phyloP scores from a whole-genome alignment of 1,140 invertebrate species.

The Eurosta solidaginis region DNA sequence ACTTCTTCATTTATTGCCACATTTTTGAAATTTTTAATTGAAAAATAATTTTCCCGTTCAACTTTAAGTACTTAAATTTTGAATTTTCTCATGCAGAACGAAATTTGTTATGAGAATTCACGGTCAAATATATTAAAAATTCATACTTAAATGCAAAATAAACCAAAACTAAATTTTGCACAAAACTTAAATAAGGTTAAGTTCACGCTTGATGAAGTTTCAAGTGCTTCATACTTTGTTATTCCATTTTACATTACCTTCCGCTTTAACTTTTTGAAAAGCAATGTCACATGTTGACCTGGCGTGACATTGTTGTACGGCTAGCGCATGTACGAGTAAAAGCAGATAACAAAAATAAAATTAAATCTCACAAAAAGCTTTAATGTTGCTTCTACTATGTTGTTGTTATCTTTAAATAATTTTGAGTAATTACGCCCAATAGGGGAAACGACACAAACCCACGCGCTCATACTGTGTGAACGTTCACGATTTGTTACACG shows the following conservation, averaged over 20 bases:
- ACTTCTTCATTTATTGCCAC: no score
- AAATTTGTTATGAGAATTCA: background rate
- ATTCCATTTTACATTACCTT: background rate
- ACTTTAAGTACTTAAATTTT: background rate
- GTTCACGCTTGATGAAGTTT: constrained; percentile 14
- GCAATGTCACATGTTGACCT: constrained; percentile 4
- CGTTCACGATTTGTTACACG: background rate
- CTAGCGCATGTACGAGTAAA: no score
- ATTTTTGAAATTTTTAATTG: no score
- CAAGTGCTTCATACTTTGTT: background rate
- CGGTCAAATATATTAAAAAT: background rate
- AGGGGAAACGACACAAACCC: background rate
- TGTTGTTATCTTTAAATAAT: background rate
- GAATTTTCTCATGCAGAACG: background rate
- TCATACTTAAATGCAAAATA: background rate
- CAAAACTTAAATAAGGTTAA: background rate
- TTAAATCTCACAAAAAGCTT: background rate
- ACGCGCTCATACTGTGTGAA: no score
- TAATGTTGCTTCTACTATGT: background rate
- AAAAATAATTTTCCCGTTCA: background rate
- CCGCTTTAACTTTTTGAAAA: background rate
- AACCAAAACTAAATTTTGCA: background rate
- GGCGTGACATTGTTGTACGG: background rate
- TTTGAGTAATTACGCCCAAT: constrained; percentile 21
- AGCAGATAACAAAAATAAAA: background rate